Conservation (phyloP, 2,888 invertebrate genomes). For the Nineta flava region DNA sequence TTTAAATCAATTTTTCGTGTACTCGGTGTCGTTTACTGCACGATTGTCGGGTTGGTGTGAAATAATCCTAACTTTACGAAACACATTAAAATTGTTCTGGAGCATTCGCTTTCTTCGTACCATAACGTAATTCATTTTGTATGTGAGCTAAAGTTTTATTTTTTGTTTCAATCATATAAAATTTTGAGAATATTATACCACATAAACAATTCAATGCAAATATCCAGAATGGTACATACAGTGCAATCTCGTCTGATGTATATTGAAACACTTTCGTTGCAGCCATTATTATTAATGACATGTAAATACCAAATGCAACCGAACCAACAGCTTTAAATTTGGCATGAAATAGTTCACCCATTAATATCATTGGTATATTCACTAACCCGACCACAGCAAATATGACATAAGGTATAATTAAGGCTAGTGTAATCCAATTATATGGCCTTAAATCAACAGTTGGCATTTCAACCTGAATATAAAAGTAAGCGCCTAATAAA, state of each 20-base stretch:
- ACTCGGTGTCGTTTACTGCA: too few relatives aligned
- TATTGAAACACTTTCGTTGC: background rate
- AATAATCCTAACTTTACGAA: too few relatives aligned
- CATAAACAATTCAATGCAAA: background rate
- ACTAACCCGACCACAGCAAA: background rate
- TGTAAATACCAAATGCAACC: background rate
- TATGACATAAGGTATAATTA: background rate
- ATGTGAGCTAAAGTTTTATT: background rate
- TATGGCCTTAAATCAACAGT: background rate
- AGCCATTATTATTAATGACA: background rate
- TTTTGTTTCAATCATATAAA: background rate
- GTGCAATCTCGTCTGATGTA: background rate
- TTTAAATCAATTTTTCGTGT: too few relatives aligned
- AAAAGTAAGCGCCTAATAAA: background rate
- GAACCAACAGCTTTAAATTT: background rate
- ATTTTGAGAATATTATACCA: background rate
- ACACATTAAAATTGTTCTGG: too few relatives aligned
- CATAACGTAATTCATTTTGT: background rate
- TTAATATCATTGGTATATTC: background rate
- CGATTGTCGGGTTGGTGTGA: too few relatives aligned
- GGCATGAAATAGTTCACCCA: background rate
- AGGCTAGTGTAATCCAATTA: background rate
- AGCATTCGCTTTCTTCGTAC: too few relatives aligned
- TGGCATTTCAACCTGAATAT: background rate
- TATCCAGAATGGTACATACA: background rate